Evolutionary conservation across 2,888 invertebrate species (phyloP), one percentile per base, ranked within the genome.

Genomic region (Polyploca ridens): DNA sequence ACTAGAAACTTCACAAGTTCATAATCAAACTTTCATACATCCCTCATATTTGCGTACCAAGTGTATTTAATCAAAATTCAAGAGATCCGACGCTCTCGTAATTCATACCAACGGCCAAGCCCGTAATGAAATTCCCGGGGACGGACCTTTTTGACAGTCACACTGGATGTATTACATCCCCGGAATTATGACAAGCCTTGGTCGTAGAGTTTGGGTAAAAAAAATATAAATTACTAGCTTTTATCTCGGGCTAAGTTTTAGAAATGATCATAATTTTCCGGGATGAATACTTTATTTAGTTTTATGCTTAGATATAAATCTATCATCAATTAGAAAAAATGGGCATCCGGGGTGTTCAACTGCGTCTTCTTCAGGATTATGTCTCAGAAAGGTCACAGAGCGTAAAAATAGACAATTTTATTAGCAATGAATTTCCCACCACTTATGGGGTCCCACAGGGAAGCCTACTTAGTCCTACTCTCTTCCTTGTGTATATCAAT

Each of bases 41-140:
- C 19, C 49, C 10, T n/a, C 19, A 54, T 54, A 54, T 54, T 54
- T 19, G 54, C 19, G 19, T 16, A 2, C 16, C 19, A 10, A 54
- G 19, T 54, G 19, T 54, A 54, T 54, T 54, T 54, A 54, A 54
- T 54, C 54, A 54, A 54, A 54, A 54, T 54, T 54, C 54, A 54
- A 54, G 54, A 54, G 54, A 54, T 54, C 54, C 54, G 4, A 10
- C 54, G 16, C 54, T 16, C 54, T 54, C 54, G 19, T 54, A 54
- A 54, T 54, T 54, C 54, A n/a, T 19, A n/a, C 3, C 19, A 54
- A 54, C 54, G 54, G 54, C 54, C 54, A 54, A 19, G 19, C 16
- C 19, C 3, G 54, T 54, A 54, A 54, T 54, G 54, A 54, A 54
- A 54, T 54, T 54, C 54, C 54, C 16, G 16, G 19, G 54, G 19